These are phyloP conservation scores for Leucoptera coffeella DNA, from an alignment of 2,888 invertebrate genomes.

Conservation along the genomic window DNA sequence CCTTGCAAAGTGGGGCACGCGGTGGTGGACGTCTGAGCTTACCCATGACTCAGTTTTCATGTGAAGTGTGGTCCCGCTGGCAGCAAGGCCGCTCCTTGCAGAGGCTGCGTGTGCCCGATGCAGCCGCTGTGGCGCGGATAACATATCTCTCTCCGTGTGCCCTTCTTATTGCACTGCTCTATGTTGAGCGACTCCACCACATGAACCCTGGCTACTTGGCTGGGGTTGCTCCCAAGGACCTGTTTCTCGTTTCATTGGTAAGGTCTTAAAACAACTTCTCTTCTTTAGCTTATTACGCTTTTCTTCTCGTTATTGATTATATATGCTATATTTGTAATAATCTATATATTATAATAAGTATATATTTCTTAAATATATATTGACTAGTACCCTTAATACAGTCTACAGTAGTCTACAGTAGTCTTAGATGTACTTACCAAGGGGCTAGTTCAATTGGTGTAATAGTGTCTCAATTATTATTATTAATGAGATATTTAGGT, in stretches of 20 bases:
- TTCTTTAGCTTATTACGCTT: background rate
- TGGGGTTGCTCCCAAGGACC: conserved; percentile 79
- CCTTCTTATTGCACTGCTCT: conserved; percentile 86
- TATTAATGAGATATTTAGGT: background rate
- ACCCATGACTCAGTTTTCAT: conserved; percentile 70
- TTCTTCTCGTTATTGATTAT: background rate
- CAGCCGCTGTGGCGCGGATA: conserved; percentile 68
- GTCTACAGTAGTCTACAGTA: background rate
- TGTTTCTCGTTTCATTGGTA: conserved; percentile 93
- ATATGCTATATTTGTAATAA: too few relatives aligned
- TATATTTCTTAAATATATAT: too few relatives aligned
- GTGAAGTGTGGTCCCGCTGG: conserved; percentile 75
- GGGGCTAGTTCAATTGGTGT: too few relatives aligned
- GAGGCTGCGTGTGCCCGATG: conserved; percentile 68
- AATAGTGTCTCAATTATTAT: too few relatives aligned
- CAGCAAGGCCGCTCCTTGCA: conserved; percentile 72
- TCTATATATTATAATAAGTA: too few relatives aligned
- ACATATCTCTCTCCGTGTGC: conserved; percentile 90
- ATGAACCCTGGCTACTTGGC: conserved; percentile 79
- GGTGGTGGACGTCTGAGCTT: conserved; percentile 75
- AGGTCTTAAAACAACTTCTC: too few relatives aligned
- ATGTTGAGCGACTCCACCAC: conserved; percentile 81
- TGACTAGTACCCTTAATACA: too few relatives aligned
- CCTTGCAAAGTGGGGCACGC: too few relatives aligned
- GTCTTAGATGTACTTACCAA: too few relatives aligned